phyloP scores from a whole-genome alignment of 1,140 invertebrate genomes.

The Caenorhabditis elegans region DNA sequence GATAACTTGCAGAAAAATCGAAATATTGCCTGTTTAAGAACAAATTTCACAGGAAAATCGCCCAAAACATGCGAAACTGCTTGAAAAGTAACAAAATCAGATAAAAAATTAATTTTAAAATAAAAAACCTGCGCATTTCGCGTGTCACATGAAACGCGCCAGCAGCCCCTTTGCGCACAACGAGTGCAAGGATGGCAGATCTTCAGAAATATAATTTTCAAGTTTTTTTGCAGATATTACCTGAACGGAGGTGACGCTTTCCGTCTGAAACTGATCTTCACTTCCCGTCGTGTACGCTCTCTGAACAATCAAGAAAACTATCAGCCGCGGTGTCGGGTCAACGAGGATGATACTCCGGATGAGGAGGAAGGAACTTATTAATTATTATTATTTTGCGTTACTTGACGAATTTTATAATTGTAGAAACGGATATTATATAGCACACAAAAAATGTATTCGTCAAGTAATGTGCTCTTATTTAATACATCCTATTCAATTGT shows the following conservation, averaged over 20 bases:
- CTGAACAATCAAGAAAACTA: not conserved
- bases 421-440: not conserved
- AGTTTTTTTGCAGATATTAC: slow-evolving; percentile 28
- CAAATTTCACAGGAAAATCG: too few species aligned
- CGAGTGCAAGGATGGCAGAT: too few species aligned
- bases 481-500: not conserved
- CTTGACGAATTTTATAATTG: not conserved
- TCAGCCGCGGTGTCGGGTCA: slow-evolving; percentile 7
- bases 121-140: too few species aligned
- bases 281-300: not conserved
- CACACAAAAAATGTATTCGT: not conserved
- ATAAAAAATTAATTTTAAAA: too few species aligned
- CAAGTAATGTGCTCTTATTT: not conserved
- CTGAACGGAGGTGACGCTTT: slow-evolving; percentile 41
- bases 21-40: too few species aligned
- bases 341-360: not conserved
- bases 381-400: not conserved
- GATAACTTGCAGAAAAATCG: too few species aligned
- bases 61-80: too few species aligned
- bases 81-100: too few species aligned
- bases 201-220: not conserved
- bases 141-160: too few species aligned
- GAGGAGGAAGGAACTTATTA: not conserved
- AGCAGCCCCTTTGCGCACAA: too few species aligned
- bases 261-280: slow-evolving; percentile 42